phyloP scores from a whole-genome alignment of 2,888 invertebrate genomes.

The Isoperla grammatica region DNA sequence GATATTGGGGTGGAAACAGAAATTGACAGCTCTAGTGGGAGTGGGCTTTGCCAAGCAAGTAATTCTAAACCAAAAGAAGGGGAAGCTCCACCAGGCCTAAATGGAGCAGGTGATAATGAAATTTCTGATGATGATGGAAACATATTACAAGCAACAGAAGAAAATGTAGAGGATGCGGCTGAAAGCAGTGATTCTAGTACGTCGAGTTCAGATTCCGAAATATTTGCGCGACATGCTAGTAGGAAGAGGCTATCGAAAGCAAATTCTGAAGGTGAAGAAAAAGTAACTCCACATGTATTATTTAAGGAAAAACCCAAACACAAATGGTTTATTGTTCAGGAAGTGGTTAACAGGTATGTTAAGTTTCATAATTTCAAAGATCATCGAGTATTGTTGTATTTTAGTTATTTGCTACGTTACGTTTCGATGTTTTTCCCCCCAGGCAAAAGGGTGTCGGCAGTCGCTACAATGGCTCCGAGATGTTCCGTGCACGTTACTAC shows the following conservation, averaged over 20 bases:
- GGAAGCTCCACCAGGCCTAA: background rate
- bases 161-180: slow-evolving; percentile 8
- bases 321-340: slow-evolving; percentile 60
- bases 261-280: slow-evolving; percentile 27
- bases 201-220: slow-evolving; percentile 33
- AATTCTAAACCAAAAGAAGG: background rate
- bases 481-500: slow-evolving; percentile 67
- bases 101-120: background rate
- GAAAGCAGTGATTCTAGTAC: slow-evolving; percentile 33
- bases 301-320: slow-evolving; percentile 59
- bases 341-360: slow-evolving; percentile 59
- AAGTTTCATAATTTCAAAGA: background rate
- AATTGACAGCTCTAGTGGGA: background rate
- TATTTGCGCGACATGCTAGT: background rate
- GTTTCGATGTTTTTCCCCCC: slow-evolving; percentile 32
- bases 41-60: too few species aligned
- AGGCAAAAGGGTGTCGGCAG: slow-evolving; percentile 44
- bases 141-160: background rate
- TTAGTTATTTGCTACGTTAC: too few species aligned
- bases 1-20: background rate
- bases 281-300: slow-evolving; percentile 44
- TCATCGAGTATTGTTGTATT: too few species aligned
- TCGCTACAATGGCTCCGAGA: slow-evolving; percentile 45
- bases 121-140: slow-evolving; percentile 10
- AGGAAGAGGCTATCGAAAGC: slow-evolving; percentile 19